Conservation (phyloP, 2,113 vertebrate genomes). For the Muscicapa adusta region DNA sequence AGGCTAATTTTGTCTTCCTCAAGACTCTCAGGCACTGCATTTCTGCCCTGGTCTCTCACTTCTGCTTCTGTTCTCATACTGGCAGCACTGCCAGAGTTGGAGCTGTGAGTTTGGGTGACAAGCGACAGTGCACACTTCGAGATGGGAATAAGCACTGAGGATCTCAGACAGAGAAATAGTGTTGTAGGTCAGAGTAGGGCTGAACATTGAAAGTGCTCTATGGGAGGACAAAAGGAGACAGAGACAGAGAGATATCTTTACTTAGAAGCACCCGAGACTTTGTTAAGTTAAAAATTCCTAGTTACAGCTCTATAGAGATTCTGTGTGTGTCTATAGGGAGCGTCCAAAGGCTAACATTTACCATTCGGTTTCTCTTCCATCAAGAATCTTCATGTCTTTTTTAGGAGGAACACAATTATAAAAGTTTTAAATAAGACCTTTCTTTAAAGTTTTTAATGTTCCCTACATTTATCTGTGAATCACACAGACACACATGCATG, state of each 20-base stretch:
- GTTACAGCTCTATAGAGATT: not conserved
- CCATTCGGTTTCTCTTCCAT: not conserved
- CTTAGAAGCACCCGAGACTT: not conserved
- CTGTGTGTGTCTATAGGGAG: not conserved
- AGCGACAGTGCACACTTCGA: not conserved
- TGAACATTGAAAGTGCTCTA: not conserved
- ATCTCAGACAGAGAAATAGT: not conserved
- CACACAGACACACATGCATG: not conserved
- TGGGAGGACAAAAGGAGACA: not conserved
- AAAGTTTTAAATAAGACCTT: not conserved
- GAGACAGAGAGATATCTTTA: not conserved
- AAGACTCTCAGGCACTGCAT: not conserved
- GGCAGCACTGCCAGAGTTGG: not conserved
- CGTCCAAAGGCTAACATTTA: not conserved
- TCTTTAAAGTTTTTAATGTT: not conserved
- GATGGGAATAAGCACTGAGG: not conserved
- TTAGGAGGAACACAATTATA: not conserved
- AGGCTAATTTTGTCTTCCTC: not conserved
- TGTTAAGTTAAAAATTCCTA: not conserved
- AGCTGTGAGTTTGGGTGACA: not conserved
- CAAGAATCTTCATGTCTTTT: not conserved
- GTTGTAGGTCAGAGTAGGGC: not conserved
- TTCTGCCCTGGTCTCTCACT: not conserved
- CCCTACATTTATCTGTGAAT: not conserved
- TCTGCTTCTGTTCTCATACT: not conserved